Conservation (phyloP, 1,140 invertebrate species). For the Anoplolepis gracilipes region DNA sequence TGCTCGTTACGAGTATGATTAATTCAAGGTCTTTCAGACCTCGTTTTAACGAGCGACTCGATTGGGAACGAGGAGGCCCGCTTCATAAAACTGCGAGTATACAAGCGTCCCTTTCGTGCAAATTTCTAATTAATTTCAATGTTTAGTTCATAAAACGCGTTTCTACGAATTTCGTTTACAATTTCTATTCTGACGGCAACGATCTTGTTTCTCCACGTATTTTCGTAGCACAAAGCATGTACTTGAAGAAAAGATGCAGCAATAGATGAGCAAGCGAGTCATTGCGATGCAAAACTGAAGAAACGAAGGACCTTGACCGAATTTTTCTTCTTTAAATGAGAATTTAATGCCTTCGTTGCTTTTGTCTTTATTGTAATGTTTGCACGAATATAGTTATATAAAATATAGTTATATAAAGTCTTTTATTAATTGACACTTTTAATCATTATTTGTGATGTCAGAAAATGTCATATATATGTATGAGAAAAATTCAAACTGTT, state of each 20-base stretch:
- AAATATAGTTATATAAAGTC: background rate
- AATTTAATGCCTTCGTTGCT: background rate
- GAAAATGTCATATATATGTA: background rate
- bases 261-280: constrained; percentile 15
- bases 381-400: background rate
- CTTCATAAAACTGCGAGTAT: background rate
- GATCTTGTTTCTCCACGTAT: background rate
- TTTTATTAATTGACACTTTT: background rate
- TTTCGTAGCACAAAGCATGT: background rate
- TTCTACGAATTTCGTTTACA: background rate
- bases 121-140: background rate
- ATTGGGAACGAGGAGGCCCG: constrained; percentile 6
- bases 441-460: background rate
- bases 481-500: background rate
- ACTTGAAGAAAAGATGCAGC: constrained; percentile 2
- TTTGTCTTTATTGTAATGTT: background rate
- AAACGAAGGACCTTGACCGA: constrained; percentile 20
- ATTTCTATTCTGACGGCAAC: constrained; percentile 4
- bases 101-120: background rate
- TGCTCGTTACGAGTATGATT: constrained; percentile 16
- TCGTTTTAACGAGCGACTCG: constrained; percentile 7
- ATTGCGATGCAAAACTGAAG: background rate
- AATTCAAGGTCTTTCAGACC: constrained; percentile 9
- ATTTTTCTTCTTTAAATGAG: background rate
- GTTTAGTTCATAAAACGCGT: background rate